These are phyloP conservation scores for Merops nubicus DNA, from an alignment of 2,113 vertebrate genomes.

Conservation along the genomic window DNA sequence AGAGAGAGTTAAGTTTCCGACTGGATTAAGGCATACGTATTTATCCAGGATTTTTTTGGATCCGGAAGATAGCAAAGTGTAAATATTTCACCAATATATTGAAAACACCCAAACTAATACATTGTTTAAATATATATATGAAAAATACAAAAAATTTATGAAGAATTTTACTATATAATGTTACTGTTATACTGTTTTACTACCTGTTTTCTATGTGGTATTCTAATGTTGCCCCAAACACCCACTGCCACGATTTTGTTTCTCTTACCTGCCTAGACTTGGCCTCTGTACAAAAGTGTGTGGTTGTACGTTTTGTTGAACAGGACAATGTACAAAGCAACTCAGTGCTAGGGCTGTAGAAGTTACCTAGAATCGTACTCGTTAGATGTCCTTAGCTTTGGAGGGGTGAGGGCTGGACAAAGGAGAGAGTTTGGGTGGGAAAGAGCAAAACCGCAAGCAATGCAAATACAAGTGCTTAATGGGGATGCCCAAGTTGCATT, in stretches of 20 bases:
- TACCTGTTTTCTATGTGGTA: constrained; percentile 81
- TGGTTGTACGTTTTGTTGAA: constrained; percentile 63
- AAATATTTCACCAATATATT: constrained; percentile 80
- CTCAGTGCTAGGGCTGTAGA: constrained; percentile 72
- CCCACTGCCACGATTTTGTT: background rate
- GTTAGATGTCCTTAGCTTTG: constrained; percentile 26
- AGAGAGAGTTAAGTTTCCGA: constrained; percentile 52
- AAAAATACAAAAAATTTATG: constrained; percentile 68
- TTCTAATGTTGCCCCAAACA: constrained; percentile 25
- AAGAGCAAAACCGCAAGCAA: background rate
- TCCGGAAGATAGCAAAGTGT: constrained; percentile 80
- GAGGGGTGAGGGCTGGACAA: background rate
- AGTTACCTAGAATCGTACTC: constrained; percentile 18
- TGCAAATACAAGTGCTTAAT: background rate
- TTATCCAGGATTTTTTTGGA: constrained; percentile 79
- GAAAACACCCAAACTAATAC: constrained; percentile 67
- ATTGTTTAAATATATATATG: constrained; percentile 73
- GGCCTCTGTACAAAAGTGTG: constrained; percentile 73
- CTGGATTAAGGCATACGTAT: constrained; percentile 68
- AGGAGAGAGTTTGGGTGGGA: constrained; percentile 34
- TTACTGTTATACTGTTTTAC: constrained; percentile 78
- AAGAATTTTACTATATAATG: constrained; percentile 81
- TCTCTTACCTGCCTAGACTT: constrained; percentile 60
- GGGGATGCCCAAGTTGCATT: background rate
- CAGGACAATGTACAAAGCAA: constrained; percentile 50